These are phyloP conservation scores for Bostrychus sinensis DNA, from an alignment of 2,113 vertebrate genomes.

Conservation along the genomic window DNA sequence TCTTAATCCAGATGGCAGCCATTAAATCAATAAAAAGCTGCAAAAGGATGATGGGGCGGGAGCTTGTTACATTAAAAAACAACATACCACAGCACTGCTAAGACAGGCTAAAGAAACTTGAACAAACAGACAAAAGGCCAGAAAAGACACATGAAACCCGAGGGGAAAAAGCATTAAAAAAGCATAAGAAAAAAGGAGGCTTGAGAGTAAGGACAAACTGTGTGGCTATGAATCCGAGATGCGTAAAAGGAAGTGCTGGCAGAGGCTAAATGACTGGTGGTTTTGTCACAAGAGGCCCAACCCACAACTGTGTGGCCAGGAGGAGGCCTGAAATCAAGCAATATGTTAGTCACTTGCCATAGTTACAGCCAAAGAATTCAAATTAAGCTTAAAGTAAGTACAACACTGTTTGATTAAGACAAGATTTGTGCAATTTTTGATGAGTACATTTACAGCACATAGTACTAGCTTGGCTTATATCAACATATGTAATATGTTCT, in stretches of 20 bases:
- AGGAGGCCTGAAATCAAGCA: background rate
- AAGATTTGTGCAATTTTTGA: background rate
- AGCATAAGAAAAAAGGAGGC: background rate
- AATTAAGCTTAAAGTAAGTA: background rate
- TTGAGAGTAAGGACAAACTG: background rate
- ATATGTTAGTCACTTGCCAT: background rate
- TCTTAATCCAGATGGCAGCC: constrained; percentile 53
- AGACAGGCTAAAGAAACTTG: constrained; percentile 36
- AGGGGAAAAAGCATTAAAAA: constrained; percentile 1
- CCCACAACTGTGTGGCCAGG: background rate
- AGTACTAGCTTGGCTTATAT: background rate
- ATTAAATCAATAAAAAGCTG: constrained; percentile 47
- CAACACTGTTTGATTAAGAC: background rate
- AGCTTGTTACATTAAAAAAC: constrained; percentile 55
- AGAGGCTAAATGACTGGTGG: constrained; percentile 6
- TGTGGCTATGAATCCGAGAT: constrained; percentile 15
- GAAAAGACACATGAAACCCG: constrained; percentile 6
- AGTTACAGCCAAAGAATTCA: background rate
- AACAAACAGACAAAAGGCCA: constrained; percentile 42
- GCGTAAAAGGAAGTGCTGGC: constrained; percentile 4
- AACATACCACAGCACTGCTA: constrained; percentile 61
- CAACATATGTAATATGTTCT: constrained; percentile 1
- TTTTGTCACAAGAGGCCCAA: background rate
- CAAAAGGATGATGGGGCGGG: constrained; percentile 44
- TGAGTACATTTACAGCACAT: background rate